A percentile compares a stretch with the other conserved stretches of the same genome.
Conservation (phyloP, 2,888 invertebrate species). For the Ectemnius cavifrons region DNA sequence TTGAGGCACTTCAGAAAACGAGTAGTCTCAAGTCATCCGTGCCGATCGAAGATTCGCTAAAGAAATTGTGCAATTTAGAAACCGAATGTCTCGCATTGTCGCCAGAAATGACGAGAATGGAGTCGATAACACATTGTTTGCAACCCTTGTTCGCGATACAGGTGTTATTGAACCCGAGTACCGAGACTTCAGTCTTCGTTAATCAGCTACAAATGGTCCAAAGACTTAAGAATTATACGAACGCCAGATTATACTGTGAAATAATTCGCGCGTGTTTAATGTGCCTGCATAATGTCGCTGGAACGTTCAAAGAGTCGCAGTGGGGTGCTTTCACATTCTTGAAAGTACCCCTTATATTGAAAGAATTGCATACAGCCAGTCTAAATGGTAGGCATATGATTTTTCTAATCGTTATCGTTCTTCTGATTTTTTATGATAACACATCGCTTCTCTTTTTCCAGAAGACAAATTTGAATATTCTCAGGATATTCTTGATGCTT, state of each 20-base stretch:
- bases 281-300: conserved; percentile 92
- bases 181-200: conserved; percentile 88
- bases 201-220: conserved; percentile 91
- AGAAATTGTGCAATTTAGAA: conserved; percentile 82
- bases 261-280: conserved; percentile 93
- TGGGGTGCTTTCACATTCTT: conserved; percentile 97
- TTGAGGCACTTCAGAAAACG: conserved; percentile 82
- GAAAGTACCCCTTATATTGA: conserved; percentile 91
- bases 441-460: conserved; percentile 16
- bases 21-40: conserved; percentile 81
- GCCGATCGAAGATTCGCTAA: conserved; percentile 82
- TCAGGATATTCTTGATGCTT: conserved; percentile 88
- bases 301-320: conserved; percentile 90
- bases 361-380: conserved; percentile 83
- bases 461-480: conserved; percentile 84
- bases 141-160: conserved; percentile 92
- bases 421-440: background rate
- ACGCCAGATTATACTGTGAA: conserved; percentile 91
- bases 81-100: conserved; percentile 81
- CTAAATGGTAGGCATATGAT: conserved; percentile 75
- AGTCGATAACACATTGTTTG: conserved; percentile 86
- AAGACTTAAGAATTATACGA: conserved; percentile 89
- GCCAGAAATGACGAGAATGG: conserved; percentile 79
- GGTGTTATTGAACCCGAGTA: conserved; percentile 90
- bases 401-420: background rate